Evolutionary conservation across 2,797 vertebrate species (phyloP).

Genomic region (Hippopotamyrus pictus): DNA sequence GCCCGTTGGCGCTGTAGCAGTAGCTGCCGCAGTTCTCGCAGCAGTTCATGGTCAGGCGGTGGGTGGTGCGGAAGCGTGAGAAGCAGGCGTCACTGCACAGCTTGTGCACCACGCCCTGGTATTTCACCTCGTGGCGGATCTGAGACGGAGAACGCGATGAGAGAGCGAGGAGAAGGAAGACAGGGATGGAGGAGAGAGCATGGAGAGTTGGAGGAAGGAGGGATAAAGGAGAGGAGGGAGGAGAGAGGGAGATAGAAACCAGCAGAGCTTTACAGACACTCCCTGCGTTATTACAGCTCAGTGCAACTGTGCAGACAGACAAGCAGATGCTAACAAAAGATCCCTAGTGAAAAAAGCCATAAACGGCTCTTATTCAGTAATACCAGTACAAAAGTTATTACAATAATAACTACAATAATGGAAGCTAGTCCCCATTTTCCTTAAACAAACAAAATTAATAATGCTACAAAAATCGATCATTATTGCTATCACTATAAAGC

Average conservation of each 20-base stretch:
- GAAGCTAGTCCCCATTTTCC: neutral
- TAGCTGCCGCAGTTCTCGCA: constrained; percentile 80
- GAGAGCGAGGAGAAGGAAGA: neutral
- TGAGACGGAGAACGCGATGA: constrained; percentile 39
- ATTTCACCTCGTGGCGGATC: constrained; percentile 89
- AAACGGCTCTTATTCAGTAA: neutral
- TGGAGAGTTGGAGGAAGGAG: neutral
- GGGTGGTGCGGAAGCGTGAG: constrained; percentile 77
- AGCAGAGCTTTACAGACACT: neutral
- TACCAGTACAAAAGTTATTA: neutral
- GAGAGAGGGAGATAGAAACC: neutral
- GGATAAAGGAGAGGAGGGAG: neutral
- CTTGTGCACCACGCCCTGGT: constrained; percentile 79
- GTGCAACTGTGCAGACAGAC: neutral
- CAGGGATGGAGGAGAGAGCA: neutral
- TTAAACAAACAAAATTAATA: neutral
- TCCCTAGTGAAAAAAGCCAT: neutral
- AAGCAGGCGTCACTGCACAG: constrained; percentile 91
- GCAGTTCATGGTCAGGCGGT: constrained; percentile 85
- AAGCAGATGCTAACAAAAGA: neutral
- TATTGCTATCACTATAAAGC: neutral
- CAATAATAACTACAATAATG: neutral
- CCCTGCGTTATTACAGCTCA: neutral
- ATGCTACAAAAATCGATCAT: neutral
- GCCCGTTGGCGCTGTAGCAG: constrained; percentile 74